Percentiles rank a stretch among this genome's conserved stretches.
Evolutionary conservation across 2,797 vertebrate genomes (phyloP).

Genomic region (Premnoplex brunnescens): DNA sequence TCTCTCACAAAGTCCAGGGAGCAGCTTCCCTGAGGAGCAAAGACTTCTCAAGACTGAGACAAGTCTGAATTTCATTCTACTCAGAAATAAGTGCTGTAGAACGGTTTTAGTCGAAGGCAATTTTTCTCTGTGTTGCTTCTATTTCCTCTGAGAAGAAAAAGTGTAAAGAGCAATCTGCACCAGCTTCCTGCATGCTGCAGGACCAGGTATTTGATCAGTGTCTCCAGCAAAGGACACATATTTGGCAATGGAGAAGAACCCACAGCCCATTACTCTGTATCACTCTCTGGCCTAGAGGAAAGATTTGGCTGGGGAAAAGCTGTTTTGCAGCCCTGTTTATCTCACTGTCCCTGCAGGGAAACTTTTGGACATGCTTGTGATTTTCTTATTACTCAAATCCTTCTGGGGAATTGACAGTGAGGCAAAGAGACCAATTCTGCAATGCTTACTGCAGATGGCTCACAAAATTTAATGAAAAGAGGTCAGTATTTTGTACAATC

Average conservation of each 20-base stretch:
- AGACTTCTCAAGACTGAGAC: neutral
- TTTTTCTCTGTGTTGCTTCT: neutral
- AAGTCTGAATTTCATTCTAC: neutral
- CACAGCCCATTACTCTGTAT: neutral
- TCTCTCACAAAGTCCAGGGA: neutral
- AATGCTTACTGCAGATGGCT: neutral
- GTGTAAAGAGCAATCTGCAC: neutral
- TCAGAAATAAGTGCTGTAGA: neutral
- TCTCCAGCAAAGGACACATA: neutral
- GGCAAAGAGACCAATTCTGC: neutral
- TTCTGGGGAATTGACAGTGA: neutral
- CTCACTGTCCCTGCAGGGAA: neutral
- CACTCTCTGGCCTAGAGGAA: neutral
- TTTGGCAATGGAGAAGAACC: neutral
- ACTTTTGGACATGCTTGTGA: neutral
- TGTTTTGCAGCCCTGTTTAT: neutral
- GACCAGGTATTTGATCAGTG: neutral
- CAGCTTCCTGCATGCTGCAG: neutral
- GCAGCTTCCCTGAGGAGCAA: neutral
- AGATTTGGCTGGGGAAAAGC: neutral
- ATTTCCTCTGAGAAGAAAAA: neutral
- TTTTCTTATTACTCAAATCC: neutral
- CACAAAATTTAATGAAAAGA: neutral
- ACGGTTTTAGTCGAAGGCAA: neutral
- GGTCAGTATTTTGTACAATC: neutral